Base-by-base conservation (phyloP, 2,113 vertebrate genomes). In the Amblyornis subalaris region DNA sequence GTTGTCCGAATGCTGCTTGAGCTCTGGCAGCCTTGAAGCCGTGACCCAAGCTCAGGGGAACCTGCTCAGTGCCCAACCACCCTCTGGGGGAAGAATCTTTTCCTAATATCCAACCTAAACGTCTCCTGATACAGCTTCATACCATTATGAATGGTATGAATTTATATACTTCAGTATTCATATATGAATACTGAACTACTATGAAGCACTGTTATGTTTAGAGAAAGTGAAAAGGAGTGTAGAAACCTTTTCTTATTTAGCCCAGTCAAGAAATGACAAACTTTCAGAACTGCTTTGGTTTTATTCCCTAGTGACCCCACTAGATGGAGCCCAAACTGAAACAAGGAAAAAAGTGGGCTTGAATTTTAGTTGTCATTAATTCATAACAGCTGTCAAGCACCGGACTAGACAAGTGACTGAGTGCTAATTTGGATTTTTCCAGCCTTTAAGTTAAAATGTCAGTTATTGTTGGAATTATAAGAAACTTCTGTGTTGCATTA, bases 251-350 rank as follows among this genome's bases (percentile, higher is more conserved):
- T 71, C 9, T 48, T 45, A 4, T 1, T 31, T 26, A 53, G 18
- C 7, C 33, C 74, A 67, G 23, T 4, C 10, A 40, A 58, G 8
- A 26, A 25, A 29, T 26, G 0, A 17, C 4, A 15, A 23, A 31
- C 11, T 55, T 36, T 38, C 29, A 71, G 31, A 40, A 17, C 9
- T 74, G 14, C 11, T 51, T 51, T 10, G 31, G 14, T 19, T 79
- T 65, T 42, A 17, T 72, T 84, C 14, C 19, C 5, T 24, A 13
- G 25, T 62, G 54, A 57, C 83, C 91, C 96, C 97, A 88, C 88
- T 75, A 97, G 97, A 78, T 95, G 94, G 96, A 73, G 92, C 64
- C 26, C 74, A 89, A 25, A 55, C 28, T 77, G 51, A 89, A 78
- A 67, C 0, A 1, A 87, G 28, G 12, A 5, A 22, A 5, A 53